phyloP scores from a whole-genome alignment of 2,113 vertebrate genomes.

The Ivindomyrus marchei region DNA sequence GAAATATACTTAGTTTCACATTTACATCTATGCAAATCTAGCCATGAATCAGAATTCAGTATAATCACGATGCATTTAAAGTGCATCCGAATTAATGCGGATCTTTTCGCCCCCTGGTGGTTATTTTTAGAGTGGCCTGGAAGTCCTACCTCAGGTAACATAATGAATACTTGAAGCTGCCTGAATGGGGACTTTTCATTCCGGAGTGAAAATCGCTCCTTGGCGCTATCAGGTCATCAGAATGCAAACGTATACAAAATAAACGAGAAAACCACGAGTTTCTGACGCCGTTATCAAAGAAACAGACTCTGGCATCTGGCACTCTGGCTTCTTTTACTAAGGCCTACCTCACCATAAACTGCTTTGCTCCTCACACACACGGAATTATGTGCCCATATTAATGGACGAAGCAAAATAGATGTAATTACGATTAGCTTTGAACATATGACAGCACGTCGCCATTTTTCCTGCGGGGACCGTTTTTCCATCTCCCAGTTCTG shows the following conservation, averaged over 20 bases:
- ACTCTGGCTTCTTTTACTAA: too few species aligned
- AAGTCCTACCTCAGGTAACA: constrained; percentile 19
- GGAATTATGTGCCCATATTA: neutral
- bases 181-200: neutral
- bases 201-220: neutral
- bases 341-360: neutral
- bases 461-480: neutral
- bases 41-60: neutral
- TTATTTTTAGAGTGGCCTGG: constrained; percentile 25
- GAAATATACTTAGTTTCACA: neutral
- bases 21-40: neutral
- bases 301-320: neutral
- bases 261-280: neutral
- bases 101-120: constrained; percentile 69
- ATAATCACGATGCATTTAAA: neutral
- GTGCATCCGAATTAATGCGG: constrained; percentile 40
- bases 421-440: neutral
- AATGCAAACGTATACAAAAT: neutral
- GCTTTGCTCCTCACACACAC: neutral
- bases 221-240: neutral
- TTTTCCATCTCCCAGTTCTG: neutral
- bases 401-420: neutral
- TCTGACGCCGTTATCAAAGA: neutral
- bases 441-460: neutral
- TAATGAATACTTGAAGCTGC: neutral